A percentile compares a stretch with the other conserved stretches of the same genome.
These are phyloP conservation scores for Alligator sinensis DNA, from an alignment of 2,113 vertebrate species.

Conservation along the genomic window DNA sequence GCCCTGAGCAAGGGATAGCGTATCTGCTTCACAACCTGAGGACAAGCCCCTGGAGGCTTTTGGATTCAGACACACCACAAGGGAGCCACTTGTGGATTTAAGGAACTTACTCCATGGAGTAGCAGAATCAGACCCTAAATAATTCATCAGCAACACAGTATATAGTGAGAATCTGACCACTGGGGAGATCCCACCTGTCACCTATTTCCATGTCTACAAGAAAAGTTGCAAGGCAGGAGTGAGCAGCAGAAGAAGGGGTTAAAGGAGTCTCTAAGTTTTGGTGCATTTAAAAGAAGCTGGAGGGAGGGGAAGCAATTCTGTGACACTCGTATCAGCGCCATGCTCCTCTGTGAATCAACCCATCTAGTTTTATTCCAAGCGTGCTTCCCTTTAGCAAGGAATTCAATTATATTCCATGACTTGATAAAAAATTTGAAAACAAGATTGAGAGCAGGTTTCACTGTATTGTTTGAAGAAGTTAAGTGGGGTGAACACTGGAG, in stretches of 20 bases:
- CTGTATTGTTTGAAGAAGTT: conserved; percentile 1
- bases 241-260: background rate
- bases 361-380: background rate
- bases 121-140: background rate
- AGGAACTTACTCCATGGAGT: background rate
- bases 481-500: background rate
- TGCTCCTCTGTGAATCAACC: background rate
- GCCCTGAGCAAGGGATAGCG: accelerated
- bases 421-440: background rate
- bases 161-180: accelerated
- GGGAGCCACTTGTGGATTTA: background rate
- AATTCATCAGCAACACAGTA: background rate
- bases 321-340: accelerated
- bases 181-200: background rate
- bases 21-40: background rate
- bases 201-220: background rate
- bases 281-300: background rate
- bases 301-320: background rate
- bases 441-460: background rate
- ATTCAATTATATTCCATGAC: background rate
- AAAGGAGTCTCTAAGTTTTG: accelerated
- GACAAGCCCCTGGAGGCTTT: background rate
- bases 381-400: background rate
- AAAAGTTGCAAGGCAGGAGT: background rate
- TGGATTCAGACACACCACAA: background rate